A percentile compares a stretch with the other conserved stretches of the same genome.
Evolutionary conservation across 2,113 vertebrate species (phyloP).

Genomic region (Aldabrachelys gigantea): DNA sequence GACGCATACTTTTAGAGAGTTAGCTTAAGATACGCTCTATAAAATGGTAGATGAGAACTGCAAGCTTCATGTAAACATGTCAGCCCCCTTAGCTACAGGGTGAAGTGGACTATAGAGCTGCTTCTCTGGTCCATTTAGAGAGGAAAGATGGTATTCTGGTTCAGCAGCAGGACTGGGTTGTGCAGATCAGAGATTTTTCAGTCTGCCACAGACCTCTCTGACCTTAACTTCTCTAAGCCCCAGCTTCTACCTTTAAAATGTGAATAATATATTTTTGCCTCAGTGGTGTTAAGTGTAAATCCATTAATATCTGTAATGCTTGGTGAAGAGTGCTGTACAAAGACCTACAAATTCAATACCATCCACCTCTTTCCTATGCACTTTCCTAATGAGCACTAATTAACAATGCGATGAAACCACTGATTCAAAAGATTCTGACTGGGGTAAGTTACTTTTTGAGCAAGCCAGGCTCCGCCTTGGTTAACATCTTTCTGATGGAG

Average conservation of each 20-base stretch:
- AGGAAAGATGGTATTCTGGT: not conserved
- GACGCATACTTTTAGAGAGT: not conserved
- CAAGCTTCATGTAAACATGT: not conserved
- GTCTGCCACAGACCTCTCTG: not conserved
- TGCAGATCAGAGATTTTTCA: not conserved
- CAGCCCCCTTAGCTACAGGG: not conserved
- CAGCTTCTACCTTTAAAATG: not conserved
- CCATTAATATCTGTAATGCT: not conserved
- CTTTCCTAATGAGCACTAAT: not conserved
- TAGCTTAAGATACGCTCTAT: not conserved
- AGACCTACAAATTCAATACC: not conserved
- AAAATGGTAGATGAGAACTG: not conserved
- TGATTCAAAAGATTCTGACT: not conserved
- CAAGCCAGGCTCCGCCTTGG: not conserved
- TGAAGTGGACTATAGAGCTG: fast-evolving
- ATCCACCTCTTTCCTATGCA: not conserved
- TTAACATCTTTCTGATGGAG: not conserved
- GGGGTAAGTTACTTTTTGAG: not conserved
- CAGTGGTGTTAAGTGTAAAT: not conserved
- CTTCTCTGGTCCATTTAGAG: not conserved
- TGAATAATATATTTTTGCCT: not conserved
- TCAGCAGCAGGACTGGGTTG: not conserved
- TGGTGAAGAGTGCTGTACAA: fast-evolving
- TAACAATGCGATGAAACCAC: not conserved
- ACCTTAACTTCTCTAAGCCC: not conserved